Evolutionary conservation across 2,797 vertebrate species (phyloP), one percentile per base, ranked within the genome.

Genomic region (Antrozous pallidus): DNA sequence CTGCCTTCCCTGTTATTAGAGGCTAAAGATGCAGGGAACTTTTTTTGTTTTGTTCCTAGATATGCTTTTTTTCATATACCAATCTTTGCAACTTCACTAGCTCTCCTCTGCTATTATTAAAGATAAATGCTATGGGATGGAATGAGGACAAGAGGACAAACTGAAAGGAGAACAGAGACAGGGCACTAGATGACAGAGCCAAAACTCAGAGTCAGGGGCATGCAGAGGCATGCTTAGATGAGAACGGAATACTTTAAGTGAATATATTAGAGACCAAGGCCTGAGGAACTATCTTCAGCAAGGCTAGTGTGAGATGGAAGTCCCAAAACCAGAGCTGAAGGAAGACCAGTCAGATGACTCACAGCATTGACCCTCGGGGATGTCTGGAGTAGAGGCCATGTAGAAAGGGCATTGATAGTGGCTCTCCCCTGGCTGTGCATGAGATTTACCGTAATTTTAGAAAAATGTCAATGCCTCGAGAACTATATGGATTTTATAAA

Each of bases 1-100:
- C 86, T 88, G 13, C 18, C n/a, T n/a, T 81, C 86, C 88, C 61
- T 54, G 31, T 69, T 82, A 87, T 56, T 81, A 77, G 63, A 96
- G 92, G 91, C 45, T 96, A 96, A 88, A 20, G 31, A 80, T 36
- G 75, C 28, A 74, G 40, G 40, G 4, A 74, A n/a, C 11, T 24
- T 20, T 18, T 86, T 28, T 51, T 38, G 28, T 84, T 75, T 63
- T 4, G 49, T 90, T 33, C 77, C 45, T 85, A 13, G 28, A 2
- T 2, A 5, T 26, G 16, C 14, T 22, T 18, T 28, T 54, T 86
- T 75, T 75, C 33, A 42, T 18, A 20, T 4, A 33, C 33, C 16
- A 14, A 65, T 5, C 56, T 92, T 71, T 71, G 33, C 31, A 49
- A 31, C 8, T 65, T 80, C 3, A 4, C 49, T 24, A 11, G 14